phyloP scores from a whole-genome alignment of 2,113 vertebrate species.

The Condylura cristata region DNA sequence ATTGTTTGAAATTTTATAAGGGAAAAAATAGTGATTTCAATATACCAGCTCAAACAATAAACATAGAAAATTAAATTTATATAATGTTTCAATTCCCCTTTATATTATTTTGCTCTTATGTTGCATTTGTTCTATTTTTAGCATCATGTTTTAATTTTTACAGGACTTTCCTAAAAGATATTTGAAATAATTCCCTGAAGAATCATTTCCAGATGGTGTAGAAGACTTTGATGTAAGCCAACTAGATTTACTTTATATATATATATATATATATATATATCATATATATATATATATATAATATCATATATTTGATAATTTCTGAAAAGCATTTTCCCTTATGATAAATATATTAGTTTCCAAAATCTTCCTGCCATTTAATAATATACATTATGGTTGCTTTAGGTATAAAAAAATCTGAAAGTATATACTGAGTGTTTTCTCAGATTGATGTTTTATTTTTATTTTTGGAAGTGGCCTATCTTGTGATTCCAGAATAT shows the following conservation, averaged over 20 bases:
- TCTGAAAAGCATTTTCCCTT: not conserved
- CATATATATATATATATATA: not conserved
- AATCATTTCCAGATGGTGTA: not conserved
- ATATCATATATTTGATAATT: constrained; percentile 48
- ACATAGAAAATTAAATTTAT: not conserved
- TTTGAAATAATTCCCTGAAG: constrained; percentile 38
- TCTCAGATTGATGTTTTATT: not conserved
- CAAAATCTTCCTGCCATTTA: constrained; percentile 26
- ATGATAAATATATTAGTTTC: not conserved
- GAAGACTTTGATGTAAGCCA: constrained; percentile 40
- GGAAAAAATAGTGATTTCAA: constrained; percentile 2
- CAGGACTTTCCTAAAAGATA: not conserved
- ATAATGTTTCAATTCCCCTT: not conserved
- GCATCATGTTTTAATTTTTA: not conserved
- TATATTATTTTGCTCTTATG: constrained; percentile 2
- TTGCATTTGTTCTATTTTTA: constrained; percentile 22
- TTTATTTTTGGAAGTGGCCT: not conserved
- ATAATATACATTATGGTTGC: not conserved
- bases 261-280: not conserved
- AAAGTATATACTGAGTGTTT: not conserved
- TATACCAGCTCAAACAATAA: not conserved
- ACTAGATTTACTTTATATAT: not conserved
- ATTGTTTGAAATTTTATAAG: not conserved
- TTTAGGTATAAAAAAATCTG: not conserved
- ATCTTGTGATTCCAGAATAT: not conserved